Evolutionary conservation across 2,113 vertebrate genomes (phyloP).

Genomic region (Melospiza melodia): DNA sequence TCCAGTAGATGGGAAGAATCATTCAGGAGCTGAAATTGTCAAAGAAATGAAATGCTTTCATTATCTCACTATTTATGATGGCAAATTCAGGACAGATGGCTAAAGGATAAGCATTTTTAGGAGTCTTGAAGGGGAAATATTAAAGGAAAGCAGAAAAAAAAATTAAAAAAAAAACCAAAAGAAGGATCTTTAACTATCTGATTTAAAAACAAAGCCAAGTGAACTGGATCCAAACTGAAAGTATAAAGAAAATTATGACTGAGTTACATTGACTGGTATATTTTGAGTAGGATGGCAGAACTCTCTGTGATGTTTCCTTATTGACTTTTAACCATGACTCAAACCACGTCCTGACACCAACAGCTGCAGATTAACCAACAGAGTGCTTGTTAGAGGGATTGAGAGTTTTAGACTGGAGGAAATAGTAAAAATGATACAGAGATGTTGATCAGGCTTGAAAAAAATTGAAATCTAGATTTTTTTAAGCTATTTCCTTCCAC

Average conservation of each 20-base stretch:
- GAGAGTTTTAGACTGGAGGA: not conserved
- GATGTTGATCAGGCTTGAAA: not conserved
- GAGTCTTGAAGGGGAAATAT: not conserved
- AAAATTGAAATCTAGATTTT: not conserved
- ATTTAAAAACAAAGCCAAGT: not conserved
- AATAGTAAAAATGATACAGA: not conserved
- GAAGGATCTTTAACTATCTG: not conserved
- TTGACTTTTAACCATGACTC: not conserved
- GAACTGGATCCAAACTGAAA: not conserved
- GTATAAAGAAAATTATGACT: not conserved
- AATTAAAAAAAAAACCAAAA: not conserved
- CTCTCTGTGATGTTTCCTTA: not conserved
- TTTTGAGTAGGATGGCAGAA: not conserved
- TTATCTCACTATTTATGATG: not conserved
- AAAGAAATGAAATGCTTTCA: not conserved
- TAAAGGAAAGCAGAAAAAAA: not conserved
- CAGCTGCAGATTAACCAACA: not conserved
- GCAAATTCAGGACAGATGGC: slow-evolving; percentile 4
- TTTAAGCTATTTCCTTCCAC: not conserved
- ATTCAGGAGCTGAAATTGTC: not conserved
- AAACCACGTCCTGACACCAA: not conserved
- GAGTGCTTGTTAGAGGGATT: not conserved
- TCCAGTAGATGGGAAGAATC: not conserved
- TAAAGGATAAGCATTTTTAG: not conserved
- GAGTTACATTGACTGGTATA: not conserved